phyloP scores from a whole-genome alignment of 2,888 invertebrate species.

The Zaprionus lineosus region DNA sequence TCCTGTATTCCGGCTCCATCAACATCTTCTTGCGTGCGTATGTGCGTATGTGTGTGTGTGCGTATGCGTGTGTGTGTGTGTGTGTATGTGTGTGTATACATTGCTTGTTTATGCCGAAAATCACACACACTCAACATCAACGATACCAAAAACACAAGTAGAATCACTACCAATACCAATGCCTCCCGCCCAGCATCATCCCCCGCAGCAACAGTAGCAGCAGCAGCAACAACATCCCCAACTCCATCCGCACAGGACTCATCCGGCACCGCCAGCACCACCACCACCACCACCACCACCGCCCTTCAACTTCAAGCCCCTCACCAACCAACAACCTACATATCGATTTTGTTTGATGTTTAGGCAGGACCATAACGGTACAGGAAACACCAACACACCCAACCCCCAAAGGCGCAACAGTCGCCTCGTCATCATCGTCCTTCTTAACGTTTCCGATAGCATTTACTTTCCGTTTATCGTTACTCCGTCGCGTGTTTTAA shows the following conservation, averaged over 20 bases:
- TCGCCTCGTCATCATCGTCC: slow-evolving; percentile 24
- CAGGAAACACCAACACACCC: slow-evolving; percentile 39
- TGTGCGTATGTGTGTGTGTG: slow-evolving; percentile 26
- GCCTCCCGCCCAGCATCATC: slow-evolving; percentile 1
- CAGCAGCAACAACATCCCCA: neutral
- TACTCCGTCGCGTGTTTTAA: slow-evolving; percentile 58
- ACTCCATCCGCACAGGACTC: slow-evolving; percentile 1
- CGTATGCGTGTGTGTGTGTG: slow-evolving; percentile 23
- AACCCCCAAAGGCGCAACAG: slow-evolving; percentile 40
- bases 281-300: slow-evolving; percentile 2
- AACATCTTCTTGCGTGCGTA: slow-evolving; percentile 22
- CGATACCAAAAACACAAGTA: slow-evolving; percentile 1
- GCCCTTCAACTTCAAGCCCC: too few relatives aligned
- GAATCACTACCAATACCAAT: too few relatives aligned
- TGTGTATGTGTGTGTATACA: slow-evolving; percentile 11
- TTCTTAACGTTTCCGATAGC: slow-evolving; percentile 46
- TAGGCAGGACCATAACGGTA: slow-evolving; percentile 43
- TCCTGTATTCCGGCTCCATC: neutral
- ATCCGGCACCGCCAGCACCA: neutral
- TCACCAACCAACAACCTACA: slow-evolving; percentile 65
- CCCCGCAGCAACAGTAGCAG: neutral
- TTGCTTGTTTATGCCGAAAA: slow-evolving; percentile 74
- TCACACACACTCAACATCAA: slow-evolving; percentile 37
- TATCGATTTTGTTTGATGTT: slow-evolving; percentile 79
- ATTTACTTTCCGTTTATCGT: slow-evolving; percentile 40